Evolutionary conservation across 2,113 vertebrate genomes (phyloP), one percentile per base, ranked within the genome.

Genomic region (Pseudolaguvia tuberculata): DNA sequence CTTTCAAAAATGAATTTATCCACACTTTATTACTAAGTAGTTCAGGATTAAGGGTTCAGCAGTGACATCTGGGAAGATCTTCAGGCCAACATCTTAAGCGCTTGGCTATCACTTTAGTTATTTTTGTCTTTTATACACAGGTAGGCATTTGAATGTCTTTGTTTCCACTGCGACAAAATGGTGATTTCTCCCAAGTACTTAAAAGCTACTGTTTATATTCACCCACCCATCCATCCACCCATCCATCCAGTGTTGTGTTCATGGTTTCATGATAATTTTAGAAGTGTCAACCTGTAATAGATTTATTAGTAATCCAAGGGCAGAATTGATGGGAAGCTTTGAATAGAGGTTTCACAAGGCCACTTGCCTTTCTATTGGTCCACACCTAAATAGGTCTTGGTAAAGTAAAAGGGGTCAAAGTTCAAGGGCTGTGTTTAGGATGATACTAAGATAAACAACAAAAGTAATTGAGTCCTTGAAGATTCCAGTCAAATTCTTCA

Each of bases 381-480:
- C 27, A 52, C 35, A 29, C 39, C 45, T 84, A 15, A 85, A 86
- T 86, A 86, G 86, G 82, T 85, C 79, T 80, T 80, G 83, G 70
- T 62, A 86, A 86, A 78, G 81, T 81, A 69, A 59, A 73, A 50
- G 72, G 80, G 84, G 86, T 85, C 84, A 84, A 39, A 45, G 86
- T 89, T 89, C 84, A 88, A 89, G 85, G 88, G 85, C 82, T 85
- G 83, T 85, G 79, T 11, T 48, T 76, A 73, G 83, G 80, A 57
- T 52, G 81, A 79, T 83, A 75, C 56, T 72, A 55, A 79, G 81
- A 82, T 80, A 68, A 80, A 63, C 76, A 72, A 81, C 42, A 76
- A 84, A 68, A 66, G 65, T n/a, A 63, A 12, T 23, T 73, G 39
- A 20, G 66, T 78, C 81, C n/a, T 27, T 45, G 25, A 75, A 47